These are phyloP conservation scores for Triplophysa tibetana DNA, from an alignment of 2,113 vertebrate species.

Conservation along the genomic window DNA sequence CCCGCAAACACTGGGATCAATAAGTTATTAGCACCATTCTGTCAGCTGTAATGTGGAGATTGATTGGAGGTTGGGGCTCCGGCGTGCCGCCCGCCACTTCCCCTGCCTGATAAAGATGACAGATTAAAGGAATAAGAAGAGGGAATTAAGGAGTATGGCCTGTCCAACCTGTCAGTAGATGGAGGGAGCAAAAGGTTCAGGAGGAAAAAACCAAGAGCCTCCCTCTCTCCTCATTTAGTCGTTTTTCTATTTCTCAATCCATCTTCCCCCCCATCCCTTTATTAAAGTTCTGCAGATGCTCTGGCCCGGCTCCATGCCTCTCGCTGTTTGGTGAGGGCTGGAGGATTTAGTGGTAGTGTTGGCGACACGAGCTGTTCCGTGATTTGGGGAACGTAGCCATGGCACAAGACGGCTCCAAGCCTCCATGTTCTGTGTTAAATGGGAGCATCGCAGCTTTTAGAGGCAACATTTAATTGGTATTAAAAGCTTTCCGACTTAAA, in stretches of 20 bases:
- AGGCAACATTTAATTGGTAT: constrained; percentile 81
- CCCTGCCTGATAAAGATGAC: constrained; percentile 98
- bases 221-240: constrained; percentile 19
- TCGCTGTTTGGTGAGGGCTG: neutral
- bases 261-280: constrained; percentile 16
- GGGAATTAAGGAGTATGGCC: constrained; percentile 94
- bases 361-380: constrained; percentile 32
- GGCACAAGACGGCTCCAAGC: constrained; percentile 51
- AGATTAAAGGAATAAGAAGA: constrained; percentile 97
- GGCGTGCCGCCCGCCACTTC: constrained; percentile 81
- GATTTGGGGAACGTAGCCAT: constrained; percentile 60
- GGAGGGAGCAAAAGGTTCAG: constrained; percentile 47
- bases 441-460: constrained; percentile 72
- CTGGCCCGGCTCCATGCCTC: neutral
- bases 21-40: constrained; percentile 99
- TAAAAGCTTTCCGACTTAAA: constrained; percentile 80
- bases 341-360: constrained; percentile 28
- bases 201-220: constrained; percentile 36
- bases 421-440: constrained; percentile 71
- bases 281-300: constrained; percentile 22
- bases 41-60: constrained; percentile 99
- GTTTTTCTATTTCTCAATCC: constrained; percentile 19
- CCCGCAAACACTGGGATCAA: constrained; percentile 88
- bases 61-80: constrained; percentile 87
- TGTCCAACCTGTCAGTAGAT: constrained; percentile 84